Evolutionary conservation across 2,888 invertebrate genomes (phyloP).

Genomic region (Orthosia gracilis): DNA sequence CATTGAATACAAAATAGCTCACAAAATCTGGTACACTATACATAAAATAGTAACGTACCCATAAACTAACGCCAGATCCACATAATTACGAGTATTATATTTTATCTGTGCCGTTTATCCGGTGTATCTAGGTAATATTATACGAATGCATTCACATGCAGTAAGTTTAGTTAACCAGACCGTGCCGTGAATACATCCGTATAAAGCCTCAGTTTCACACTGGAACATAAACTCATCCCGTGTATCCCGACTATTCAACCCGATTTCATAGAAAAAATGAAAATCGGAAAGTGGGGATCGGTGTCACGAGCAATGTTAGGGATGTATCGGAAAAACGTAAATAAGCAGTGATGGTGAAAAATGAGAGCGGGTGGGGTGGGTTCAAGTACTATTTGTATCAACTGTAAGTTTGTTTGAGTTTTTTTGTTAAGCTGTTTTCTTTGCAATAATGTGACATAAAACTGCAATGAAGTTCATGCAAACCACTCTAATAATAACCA

Average conservation of each 20-base stretch:
- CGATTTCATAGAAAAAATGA: slow-evolving; percentile 37
- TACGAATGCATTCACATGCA: slow-evolving; percentile 43
- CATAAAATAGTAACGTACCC: slow-evolving; percentile 1
- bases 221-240: slow-evolving; percentile 24
- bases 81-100: slow-evolving; percentile 1
- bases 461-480: not conserved
- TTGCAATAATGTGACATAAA: not conserved
- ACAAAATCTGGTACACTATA: not conserved
- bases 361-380: not conserved
- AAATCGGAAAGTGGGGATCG: slow-evolving; percentile 35
- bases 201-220: slow-evolving; percentile 38
- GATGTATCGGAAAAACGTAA: slow-evolving; percentile 39
- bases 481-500: not conserved
- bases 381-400: slow-evolving; percentile 11
- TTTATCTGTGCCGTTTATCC: slow-evolving; percentile 13
- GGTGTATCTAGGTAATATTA: slow-evolving; percentile 26
- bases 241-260: slow-evolving; percentile 19
- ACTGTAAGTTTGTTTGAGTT: not conserved
- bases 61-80: slow-evolving; percentile 7
- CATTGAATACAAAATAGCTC: not conserved
- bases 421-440: not conserved
- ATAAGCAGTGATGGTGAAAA: slow-evolving; percentile 19
- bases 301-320: slow-evolving; percentile 32
- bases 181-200: slow-evolving; percentile 38
- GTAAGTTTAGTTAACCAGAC: slow-evolving; percentile 48